Conservation (phyloP, 1,140 invertebrate species). For the Drosophila pallidifrons region DNA sequence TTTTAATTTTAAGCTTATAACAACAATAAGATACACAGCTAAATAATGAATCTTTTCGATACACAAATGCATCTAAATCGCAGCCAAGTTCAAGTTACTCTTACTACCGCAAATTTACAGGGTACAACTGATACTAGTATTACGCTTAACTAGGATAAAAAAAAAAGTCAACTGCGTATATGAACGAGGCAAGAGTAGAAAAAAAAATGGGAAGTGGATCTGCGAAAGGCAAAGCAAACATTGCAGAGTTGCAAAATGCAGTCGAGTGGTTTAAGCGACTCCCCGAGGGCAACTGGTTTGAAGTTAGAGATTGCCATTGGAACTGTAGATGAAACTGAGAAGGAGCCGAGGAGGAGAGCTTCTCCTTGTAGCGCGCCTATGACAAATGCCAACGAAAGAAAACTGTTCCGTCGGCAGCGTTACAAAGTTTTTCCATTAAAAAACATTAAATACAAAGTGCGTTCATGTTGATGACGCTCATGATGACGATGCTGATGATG, state of each 20-base stretch:
- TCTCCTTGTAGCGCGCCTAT: conserved; percentile 48
- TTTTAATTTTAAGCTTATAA: no score
- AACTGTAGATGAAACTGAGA: conserved; percentile 2
- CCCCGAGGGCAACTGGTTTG: conserved; percentile 39
- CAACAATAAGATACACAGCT: background rate
- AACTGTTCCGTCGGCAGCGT: conserved; percentile 48
- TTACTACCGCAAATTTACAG: background rate
- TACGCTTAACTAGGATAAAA: conserved; percentile 3
- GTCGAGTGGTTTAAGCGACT: conserved; percentile 55
- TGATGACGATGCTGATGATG: background rate
- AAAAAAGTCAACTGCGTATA: conserved; percentile 26
- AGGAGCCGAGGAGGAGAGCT: background rate
- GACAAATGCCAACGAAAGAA: conserved; percentile 54
- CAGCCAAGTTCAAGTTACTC: background rate
- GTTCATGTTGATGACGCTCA: conserved; percentile 37
- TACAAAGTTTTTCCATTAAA: conserved; percentile 68
- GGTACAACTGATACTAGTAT: conserved; percentile 29
- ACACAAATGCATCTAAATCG: background rate
- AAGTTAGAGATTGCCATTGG: conserved; percentile 40
- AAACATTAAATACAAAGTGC: conserved; percentile 68
- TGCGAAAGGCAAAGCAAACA: conserved; percentile 56
- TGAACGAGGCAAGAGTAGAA: background rate
- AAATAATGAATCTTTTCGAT: background rate
- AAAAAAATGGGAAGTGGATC: conserved; percentile 1
- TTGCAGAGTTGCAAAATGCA: conserved; percentile 57